phyloP scores from a whole-genome alignment of 2,113 vertebrate species.

The Neotoma lepida region DNA sequence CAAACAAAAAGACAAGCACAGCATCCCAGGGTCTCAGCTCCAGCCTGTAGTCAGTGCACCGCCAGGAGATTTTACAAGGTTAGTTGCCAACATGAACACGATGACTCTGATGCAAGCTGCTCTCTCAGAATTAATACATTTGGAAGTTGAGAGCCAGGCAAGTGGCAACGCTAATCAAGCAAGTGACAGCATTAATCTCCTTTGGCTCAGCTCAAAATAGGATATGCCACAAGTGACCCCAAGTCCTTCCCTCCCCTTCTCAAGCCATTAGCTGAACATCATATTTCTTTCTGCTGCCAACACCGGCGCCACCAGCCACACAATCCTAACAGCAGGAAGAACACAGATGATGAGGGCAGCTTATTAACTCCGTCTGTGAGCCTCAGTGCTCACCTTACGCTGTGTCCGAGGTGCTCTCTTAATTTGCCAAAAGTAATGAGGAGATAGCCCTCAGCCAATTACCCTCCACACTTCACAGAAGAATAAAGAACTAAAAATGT shows the following conservation, averaged over 20 bases:
- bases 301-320: constrained; percentile 49
- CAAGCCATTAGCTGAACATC: constrained; percentile 77
- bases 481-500: not conserved
- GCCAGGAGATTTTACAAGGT: constrained; percentile 17
- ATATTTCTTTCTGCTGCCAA: constrained; percentile 75
- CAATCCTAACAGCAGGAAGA: not conserved
- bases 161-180: constrained; percentile 75
- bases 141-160: constrained; percentile 61
- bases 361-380: constrained; percentile 63
- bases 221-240: constrained; percentile 76
- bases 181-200: constrained; percentile 76
- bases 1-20: constrained; percentile 53
- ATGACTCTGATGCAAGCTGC: not conserved
- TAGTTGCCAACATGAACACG: not conserved
- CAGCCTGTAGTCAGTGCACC: not conserved
- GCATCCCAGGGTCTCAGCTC: constrained; percentile 20
- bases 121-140: constrained; percentile 66
- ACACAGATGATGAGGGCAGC: not conserved
- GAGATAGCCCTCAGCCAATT: not conserved
- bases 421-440: constrained; percentile 67
- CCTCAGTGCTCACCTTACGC: not conserved
- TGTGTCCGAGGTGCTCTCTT: not conserved
- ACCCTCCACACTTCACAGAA: constrained; percentile 5
- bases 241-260: constrained; percentile 73
- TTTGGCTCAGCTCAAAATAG: constrained; percentile 75